Evolutionary conservation across 1,140 invertebrate species (phyloP).

Genomic region (Cyclina sinensis): DNA sequence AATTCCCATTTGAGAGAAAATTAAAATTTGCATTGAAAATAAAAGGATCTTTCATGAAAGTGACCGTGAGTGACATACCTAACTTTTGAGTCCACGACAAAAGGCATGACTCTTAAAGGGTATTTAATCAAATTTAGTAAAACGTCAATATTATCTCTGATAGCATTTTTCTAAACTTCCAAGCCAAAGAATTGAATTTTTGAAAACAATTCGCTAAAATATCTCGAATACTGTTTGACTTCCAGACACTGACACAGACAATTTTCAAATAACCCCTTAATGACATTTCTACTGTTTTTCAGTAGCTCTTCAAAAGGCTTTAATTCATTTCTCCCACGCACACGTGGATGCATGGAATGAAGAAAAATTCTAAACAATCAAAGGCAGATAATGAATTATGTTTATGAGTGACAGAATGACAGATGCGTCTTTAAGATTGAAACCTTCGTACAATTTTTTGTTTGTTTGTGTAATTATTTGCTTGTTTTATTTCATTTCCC

Average conservation of each 20-base stretch:
- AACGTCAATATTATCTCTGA: constrained; percentile 12
- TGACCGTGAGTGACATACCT: neutral
- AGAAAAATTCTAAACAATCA: neutral
- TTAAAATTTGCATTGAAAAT: constrained; percentile 21
- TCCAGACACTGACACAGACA: too few relatives aligned
- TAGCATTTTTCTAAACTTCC: neutral
- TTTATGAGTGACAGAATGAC: neutral
- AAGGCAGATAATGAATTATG: neutral
- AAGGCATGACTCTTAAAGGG: neutral
- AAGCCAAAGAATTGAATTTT: too few relatives aligned
- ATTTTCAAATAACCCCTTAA: too few relatives aligned
- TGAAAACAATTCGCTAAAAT: too few relatives aligned
- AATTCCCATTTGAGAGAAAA: neutral
- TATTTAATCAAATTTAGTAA: constrained; percentile 19
- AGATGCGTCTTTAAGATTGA: neutral
- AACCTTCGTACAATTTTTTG: neutral
- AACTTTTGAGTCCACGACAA: neutral
- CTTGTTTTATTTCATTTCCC: neutral
- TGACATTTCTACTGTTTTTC: too few relatives aligned
- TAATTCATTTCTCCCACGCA: constrained; percentile 1
- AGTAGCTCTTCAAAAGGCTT: neutral
- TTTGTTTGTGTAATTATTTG: neutral
- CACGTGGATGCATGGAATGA: neutral
- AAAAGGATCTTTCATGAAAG: neutral
- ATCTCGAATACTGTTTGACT: too few relatives aligned